Conservation (phyloP, 2,797 vertebrate species). For the Characodon lateralis region DNA sequence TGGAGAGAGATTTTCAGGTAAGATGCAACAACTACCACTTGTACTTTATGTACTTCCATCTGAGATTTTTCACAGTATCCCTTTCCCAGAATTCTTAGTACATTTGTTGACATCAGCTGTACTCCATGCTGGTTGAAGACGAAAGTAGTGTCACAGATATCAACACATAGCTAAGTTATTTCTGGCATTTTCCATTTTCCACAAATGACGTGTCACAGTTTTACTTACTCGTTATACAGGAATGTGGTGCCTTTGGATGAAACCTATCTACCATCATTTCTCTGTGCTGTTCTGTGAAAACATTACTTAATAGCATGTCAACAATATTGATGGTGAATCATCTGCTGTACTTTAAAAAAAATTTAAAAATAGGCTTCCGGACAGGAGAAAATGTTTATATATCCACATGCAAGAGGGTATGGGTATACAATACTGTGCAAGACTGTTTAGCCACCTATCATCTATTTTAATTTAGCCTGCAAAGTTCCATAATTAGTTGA, state of each 20-base stretch:
- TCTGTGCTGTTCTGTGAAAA: background rate
- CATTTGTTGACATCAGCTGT: slow-evolving; percentile 2
- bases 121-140: background rate
- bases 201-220: background rate
- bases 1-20: slow-evolving; percentile 36
- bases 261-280: background rate
- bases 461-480: background rate
- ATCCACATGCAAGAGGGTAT: background rate
- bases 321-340: background rate
- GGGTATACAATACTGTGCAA: background rate
- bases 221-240: background rate
- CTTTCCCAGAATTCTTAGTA: background rate
- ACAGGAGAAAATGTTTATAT: background rate
- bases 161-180: background rate
- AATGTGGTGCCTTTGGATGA: background rate
- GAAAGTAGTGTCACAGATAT: background rate
- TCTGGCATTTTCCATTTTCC: background rate
- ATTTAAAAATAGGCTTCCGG: background rate
- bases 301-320: background rate
- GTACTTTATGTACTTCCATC: background rate
- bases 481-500: background rate
- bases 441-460: background rate
- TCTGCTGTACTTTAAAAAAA: background rate
- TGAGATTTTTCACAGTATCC: background rate
- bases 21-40: background rate